Evolutionary conservation across 2,888 invertebrate genomes (phyloP), one percentile per base, ranked within the genome.

Genomic region (Koerneria pararmatus): DNA sequence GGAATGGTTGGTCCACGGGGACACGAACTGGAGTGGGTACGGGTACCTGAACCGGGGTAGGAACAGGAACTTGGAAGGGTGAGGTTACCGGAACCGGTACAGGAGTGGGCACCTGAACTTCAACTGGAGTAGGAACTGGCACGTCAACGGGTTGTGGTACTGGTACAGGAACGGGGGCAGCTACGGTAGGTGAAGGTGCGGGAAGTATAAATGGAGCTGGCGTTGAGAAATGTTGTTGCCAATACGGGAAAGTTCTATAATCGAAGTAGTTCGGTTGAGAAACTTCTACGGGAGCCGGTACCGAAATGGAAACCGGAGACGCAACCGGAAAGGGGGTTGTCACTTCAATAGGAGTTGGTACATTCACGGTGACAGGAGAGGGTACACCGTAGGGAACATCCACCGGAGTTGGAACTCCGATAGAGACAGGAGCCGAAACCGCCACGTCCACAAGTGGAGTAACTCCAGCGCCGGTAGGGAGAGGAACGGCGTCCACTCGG

Each of bases 401-500:
- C 24, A 64, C 64, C 24, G 37, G 64, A 32, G 56, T 31, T 8
- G 64, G 64, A n/a, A 64, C 8, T 29, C 41, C 31, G 32, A 41
- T 24, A 6, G 56, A 56, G 29, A 64, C 32, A 32, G 54, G 54
- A 24, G 27, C 54, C 3, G 64, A 34, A 24, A 64, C 34, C n/a
- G 64, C 37, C 37, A 46, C 34, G 29, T 37, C 54, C 31, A 56
- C 22, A 22, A 41, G 41, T 22, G 46, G n/a, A 22, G 27, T 31
- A 34, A 56, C 24, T 41, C 54, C 37, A 56, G 54, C 54, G 41
- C 41, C 64, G 31, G 54, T 46, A 22, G 64, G 64, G 41, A 64
- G 54, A 22, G 64, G 64, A n/a, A 64, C 48, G n/a, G 64, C 56
- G 46, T 64, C 64, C 49, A 64, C 64, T 31, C 64, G 54, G 22